phyloP scores from a whole-genome alignment of 2,797 vertebrate species.

The Gallirallus australis region DNA sequence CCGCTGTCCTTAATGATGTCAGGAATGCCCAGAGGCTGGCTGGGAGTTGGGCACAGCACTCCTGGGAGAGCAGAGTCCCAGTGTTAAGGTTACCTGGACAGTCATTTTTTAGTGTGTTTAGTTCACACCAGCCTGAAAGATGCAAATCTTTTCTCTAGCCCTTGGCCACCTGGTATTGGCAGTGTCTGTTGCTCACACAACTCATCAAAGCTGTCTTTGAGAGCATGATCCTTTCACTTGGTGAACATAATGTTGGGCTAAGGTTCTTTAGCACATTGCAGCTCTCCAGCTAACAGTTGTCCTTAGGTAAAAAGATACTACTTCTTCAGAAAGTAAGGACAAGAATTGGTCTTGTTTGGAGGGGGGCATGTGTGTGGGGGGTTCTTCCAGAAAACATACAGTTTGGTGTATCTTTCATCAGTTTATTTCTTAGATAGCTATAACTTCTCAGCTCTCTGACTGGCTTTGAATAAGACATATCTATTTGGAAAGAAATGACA shows the following conservation, averaged over 20 bases:
- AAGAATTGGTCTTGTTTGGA: neutral
- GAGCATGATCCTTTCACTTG: neutral
- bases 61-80: neutral
- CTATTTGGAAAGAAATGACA: neutral
- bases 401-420: neutral
- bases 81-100: neutral
- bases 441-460: neutral
- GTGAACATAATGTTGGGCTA: neutral
- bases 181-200: neutral
- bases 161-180: neutral
- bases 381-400: neutral
- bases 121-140: neutral
- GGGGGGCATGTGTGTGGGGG: neutral
- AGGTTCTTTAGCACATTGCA: neutral
- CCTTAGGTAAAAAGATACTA: neutral
- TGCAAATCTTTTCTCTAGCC: neutral
- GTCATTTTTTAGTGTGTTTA: neutral
- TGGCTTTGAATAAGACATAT: neutral
- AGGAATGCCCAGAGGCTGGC: neutral
- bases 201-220: neutral
- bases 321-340: neutral
- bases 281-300: neutral
- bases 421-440: neutral
- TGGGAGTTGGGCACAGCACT: accelerated
- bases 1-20: neutral